phyloP scores from a whole-genome alignment of 2,888 invertebrate species.

The Sarcophaga rosellei region DNA sequence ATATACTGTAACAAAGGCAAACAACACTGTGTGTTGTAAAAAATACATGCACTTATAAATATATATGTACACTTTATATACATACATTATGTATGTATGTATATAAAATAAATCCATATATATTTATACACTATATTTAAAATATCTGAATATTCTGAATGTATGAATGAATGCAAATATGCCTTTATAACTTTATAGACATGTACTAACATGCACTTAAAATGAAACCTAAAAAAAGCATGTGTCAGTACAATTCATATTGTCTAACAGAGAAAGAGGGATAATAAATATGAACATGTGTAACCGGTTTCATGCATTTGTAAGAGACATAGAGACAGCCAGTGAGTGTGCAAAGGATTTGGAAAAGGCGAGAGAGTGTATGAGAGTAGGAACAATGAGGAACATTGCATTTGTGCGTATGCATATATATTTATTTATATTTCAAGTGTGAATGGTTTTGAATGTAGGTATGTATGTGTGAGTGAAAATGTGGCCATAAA shows the following conservation, averaged over 20 bases:
- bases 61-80: not conserved
- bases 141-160: too few species aligned
- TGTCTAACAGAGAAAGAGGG: not conserved
- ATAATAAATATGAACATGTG: not conserved
- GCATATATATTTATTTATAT: not conserved
- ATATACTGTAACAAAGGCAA: too few species aligned
- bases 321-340: not conserved
- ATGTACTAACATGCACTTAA: constrained; percentile 28
- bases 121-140: not conserved
- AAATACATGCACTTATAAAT: not conserved
- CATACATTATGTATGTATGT: not conserved
- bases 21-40: too few species aligned
- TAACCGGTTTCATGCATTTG: not conserved
- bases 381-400: not conserved
- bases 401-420: not conserved
- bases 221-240: constrained; percentile 16
- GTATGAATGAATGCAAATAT: not conserved
- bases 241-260: constrained; percentile 35
- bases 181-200: constrained; percentile 27
- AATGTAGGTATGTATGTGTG: not conserved
- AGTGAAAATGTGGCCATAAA: constrained; percentile 20
- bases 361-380: not conserved
- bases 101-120: too few species aligned
- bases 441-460: not conserved
- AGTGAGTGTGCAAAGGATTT: not conserved